Conservation (phyloP, 2,797 vertebrate species). For the Hemibagrus guttatus region DNA sequence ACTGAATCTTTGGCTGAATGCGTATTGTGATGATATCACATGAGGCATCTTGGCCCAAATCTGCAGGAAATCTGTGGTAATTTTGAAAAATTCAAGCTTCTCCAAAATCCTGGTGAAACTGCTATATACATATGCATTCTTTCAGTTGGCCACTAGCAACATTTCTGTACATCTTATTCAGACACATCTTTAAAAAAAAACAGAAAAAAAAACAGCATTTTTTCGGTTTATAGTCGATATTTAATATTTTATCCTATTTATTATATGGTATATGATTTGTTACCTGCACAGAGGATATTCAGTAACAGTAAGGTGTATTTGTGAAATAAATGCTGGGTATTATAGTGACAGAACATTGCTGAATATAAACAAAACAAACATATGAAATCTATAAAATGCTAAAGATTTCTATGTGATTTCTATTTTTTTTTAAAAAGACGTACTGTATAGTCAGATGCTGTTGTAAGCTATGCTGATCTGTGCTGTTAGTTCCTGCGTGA, state of each 20-base stretch:
- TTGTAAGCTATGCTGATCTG: not conserved
- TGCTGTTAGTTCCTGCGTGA: not conserved
- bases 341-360: not conserved
- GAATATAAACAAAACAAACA: not conserved
- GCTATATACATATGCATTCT: not conserved
- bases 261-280: not conserved
- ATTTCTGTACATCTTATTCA: not conserved
- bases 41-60: too few relatives aligned
- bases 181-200: not conserved
- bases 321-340: not conserved
- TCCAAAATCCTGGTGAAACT: too few relatives aligned
- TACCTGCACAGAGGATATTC: not conserved
- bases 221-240: not conserved
- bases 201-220: not conserved
- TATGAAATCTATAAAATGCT: not conserved
- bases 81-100: too few relatives aligned
- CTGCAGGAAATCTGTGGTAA: too few relatives aligned
- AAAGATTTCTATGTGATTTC: not conserved
- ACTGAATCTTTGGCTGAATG: too few relatives aligned
- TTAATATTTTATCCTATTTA: too few relatives aligned
- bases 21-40: too few relatives aligned
- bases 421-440: too few relatives aligned
- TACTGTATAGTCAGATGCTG: not conserved
- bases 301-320: not conserved
- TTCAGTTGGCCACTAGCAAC: not conserved